Percentiles rank a stretch among this genome's conserved stretches.
Evolutionary conservation across 2,113 vertebrate genomes (phyloP).

Genomic region (Pheucticus melanocephalus): DNA sequence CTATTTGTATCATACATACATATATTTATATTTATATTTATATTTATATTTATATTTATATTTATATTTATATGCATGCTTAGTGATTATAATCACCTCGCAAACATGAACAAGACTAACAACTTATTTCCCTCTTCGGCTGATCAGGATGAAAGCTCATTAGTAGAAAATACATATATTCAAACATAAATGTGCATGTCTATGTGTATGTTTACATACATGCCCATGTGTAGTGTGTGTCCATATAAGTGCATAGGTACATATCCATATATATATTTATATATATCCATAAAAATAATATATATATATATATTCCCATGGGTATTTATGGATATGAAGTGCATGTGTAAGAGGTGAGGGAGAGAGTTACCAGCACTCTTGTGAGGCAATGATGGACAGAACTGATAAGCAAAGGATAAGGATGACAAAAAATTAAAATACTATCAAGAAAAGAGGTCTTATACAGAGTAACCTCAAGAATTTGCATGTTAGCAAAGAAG

Average conservation of each 20-base stretch:
- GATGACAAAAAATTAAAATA: not conserved
- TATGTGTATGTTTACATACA: fast-evolving
- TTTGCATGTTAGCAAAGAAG: not conserved
- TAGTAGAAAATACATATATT: not conserved
- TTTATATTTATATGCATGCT: too few species aligned
- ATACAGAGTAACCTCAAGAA: not conserved
- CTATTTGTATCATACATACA: not conserved
- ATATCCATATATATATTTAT: too few species aligned
- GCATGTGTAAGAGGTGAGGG: not conserved
- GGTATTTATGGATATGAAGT: not conserved
- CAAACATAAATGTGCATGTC: too few species aligned
- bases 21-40: too few species aligned
- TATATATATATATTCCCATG: not conserved
- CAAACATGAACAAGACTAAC: not conserved
- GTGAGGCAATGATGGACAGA: not conserved
- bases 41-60: too few species aligned
- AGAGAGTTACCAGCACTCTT: not conserved
- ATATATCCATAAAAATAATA: not conserved
- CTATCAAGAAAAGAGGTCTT: not conserved
- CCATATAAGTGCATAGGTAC: not conserved
- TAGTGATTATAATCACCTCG: not conserved
- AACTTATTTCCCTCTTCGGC: not conserved
- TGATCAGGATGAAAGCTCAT: not conserved
- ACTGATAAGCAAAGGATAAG: not conserved
- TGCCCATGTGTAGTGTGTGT: too few species aligned